Base-by-base conservation (phyloP, 1,140 invertebrate genomes). In the Drosophila albomicans region DNA sequence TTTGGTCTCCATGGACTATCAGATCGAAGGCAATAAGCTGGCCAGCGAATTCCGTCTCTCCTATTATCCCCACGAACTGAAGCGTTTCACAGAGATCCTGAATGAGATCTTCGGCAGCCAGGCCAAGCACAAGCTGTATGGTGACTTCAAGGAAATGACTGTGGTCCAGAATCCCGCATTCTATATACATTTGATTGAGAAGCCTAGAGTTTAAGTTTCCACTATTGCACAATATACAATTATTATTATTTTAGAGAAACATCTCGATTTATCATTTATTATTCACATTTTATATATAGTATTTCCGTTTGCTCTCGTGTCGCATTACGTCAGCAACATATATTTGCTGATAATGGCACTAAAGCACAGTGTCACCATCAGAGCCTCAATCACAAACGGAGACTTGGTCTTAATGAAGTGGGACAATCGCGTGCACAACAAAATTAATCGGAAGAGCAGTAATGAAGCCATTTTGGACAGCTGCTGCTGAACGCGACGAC, bases 181-280 rank as follows among this genome's bases (percentile, higher is more conserved):
- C 92, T 98, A 97, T 78, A 97, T 98, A 61, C 97, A 98, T 84
- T 94, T 97, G 6, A 94, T 98, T 59, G 94, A 97, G 93, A 97
- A 97, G 57, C 68, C 77, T 38, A 77, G 54, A 41, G 56, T 62
- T 72, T 91, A 91, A 82, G 61, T 78, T 69, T 45, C 56, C 70
- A 64, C 63, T 41, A 59, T 46, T 66, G 61, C 52, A 62, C 64
- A 80, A 59, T 70, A 79, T 76, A 72, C 41, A 81, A 38, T 73
- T 61, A 62, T 59, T 82, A 67, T 65, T 38, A 38, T 25, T 71
- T 66, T 67, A 81, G 58, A 73, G 75, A 52, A 71, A 66, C 25
- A 45, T 67, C 0, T 61, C 15, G 45, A 5, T 71, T 51, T 51
- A 5, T 59, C 28, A 32, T 58, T 69, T 62, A 25, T 43, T 70